A percentile compares a stretch with the other conserved stretches of the same genome.
Conservation (phyloP, 2,888 invertebrate genomes). For the Diarsia mendica region DNA sequence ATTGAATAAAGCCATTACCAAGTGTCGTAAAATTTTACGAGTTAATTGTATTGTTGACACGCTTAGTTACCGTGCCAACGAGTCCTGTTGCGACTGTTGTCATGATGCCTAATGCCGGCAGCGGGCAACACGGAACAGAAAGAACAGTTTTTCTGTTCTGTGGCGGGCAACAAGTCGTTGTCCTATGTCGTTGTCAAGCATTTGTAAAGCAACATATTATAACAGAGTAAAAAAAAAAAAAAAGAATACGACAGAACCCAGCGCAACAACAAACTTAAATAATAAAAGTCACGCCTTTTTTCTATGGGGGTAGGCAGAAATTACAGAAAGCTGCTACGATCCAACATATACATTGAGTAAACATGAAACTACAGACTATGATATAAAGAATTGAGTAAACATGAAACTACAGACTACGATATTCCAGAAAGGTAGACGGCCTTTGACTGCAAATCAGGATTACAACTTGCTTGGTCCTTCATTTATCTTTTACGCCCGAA, state of each 20-base stretch:
- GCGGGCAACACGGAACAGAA: constrained; percentile 2
- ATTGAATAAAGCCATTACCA: constrained; percentile 24
- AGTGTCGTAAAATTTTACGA: constrained; percentile 28
- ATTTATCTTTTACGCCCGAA: no score
- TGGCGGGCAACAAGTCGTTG: background rate
- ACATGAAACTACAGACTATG: background rate
- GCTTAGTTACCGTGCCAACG: constrained; percentile 29
- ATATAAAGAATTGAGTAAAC: no score
- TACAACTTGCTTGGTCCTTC: background rate
- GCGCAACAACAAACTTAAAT: background rate
- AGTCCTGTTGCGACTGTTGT: constrained; percentile 5
- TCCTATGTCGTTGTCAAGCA: background rate
- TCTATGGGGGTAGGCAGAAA: background rate
- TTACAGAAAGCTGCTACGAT: background rate
- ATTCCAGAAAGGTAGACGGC: background rate
- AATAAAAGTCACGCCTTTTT: background rate
- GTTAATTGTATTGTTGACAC: constrained; percentile 35
- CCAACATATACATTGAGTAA: no score
- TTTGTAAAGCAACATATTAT: background rate
- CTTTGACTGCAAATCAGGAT: background rate
- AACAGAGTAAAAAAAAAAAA: background rate
- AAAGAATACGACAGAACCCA: background rate
- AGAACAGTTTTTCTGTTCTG: no score
- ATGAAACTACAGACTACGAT: background rate
- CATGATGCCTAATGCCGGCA: background rate